These are phyloP conservation scores for Oreortyx pictus DNA, from an alignment of 2,797 vertebrate species.

Conservation along the genomic window DNA sequence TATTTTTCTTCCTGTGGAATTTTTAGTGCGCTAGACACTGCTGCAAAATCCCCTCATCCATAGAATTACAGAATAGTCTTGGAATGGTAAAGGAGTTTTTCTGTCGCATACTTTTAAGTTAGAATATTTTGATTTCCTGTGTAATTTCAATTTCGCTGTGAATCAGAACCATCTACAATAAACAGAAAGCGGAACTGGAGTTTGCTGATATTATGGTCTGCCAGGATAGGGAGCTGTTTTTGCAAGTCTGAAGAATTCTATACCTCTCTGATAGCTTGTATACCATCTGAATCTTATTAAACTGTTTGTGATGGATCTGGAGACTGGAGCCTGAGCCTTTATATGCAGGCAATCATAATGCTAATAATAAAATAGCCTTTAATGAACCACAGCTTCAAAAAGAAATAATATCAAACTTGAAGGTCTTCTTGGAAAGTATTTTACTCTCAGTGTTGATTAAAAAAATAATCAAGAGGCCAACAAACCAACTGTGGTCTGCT, in stretches of 20 bases:
- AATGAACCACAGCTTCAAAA: slow-evolving; percentile 58
- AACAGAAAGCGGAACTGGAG: slow-evolving; percentile 68
- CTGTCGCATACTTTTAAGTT: slow-evolving; percentile 51
- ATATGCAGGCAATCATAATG: not conserved
- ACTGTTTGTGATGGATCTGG: slow-evolving; percentile 17
- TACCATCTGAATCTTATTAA: slow-evolving; percentile 72
- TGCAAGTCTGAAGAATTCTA: slow-evolving; percentile 65
- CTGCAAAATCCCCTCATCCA: slow-evolving; percentile 49
- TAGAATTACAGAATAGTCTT: slow-evolving; percentile 58
- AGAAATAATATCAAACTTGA: slow-evolving; percentile 49
- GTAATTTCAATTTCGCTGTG: slow-evolving; percentile 74
- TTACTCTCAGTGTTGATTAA: slow-evolving; percentile 52
- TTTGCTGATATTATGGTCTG: slow-evolving; percentile 68
- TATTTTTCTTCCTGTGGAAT: slow-evolving; percentile 33
- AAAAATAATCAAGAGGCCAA: slow-evolving; percentile 56
- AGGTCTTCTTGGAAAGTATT: slow-evolving; percentile 34
- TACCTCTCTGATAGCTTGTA: slow-evolving; percentile 49
- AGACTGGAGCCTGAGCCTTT: slow-evolving; percentile 14
- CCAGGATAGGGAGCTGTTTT: slow-evolving; percentile 64
- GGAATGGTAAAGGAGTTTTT: slow-evolving; percentile 49
- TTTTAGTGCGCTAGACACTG: slow-evolving; percentile 9
- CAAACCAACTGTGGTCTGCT: slow-evolving; percentile 23
- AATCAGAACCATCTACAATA: slow-evolving; percentile 73
- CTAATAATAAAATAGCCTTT: slow-evolving; percentile 56
- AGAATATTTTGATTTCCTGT: slow-evolving; percentile 75